Evolutionary conservation across 2,797 vertebrate genomes (phyloP), one percentile per base, ranked within the genome.

Genomic region (Myripristis murdjan): DNA sequence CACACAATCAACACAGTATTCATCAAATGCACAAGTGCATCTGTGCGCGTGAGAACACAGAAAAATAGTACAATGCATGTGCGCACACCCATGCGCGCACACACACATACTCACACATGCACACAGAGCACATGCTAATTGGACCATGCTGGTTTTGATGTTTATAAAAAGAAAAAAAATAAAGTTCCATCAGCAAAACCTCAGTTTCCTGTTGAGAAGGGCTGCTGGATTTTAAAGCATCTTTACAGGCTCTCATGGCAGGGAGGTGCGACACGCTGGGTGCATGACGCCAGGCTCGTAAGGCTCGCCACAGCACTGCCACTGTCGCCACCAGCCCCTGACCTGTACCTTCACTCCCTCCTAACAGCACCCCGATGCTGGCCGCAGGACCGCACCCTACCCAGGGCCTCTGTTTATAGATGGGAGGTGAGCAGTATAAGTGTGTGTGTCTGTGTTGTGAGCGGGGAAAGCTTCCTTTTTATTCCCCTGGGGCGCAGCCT

Each of bases 211-310:
- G 89, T 84, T 16, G 61, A 71, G 69, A 58, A 77, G 68, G 74
- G 58, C 79, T 66, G 65, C 5, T 76, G 70, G 68, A 66, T 61
- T 82, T 74, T 46, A 79, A 69, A 85, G 44, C 7, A 16, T 65
- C 71, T 89, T 88, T 84, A 89, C 75, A 14, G 79, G 81, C 83
- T 22, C 52, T 61, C 18, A 20, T 47, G 57, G 70, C 64, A 26
- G 80, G 80, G 83, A 84, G 82, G 83, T 84, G 75, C 43, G 55
- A 85, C 79, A 68, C 57, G 65, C 60, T 33, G 73, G 59, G 65
- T 60, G 79, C 79, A 77, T 72, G 83, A 90, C 76, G 84, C 89
- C 82, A 81, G 39, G 69, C 91, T 91, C 79, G 49, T 92, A 92
- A 91, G 58, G 52, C 74, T 89, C 66, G 83, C 90, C 87, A 65